These are phyloP conservation scores for Xestia c-nigrum DNA, from an alignment of 2,888 invertebrate species.

Conservation along the genomic window DNA sequence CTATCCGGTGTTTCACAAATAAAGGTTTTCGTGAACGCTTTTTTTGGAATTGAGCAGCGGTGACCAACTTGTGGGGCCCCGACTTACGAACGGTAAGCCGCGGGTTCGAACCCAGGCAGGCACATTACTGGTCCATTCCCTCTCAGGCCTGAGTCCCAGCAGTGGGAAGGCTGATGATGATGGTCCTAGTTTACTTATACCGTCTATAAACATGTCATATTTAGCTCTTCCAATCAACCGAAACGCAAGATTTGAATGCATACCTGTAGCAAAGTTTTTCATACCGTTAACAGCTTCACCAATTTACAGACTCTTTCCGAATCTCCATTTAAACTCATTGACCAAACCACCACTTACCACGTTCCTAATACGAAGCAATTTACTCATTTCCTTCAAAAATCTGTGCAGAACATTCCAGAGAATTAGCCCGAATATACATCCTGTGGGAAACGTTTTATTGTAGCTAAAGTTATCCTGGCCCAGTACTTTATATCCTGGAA, in stretches of 20 bases:
- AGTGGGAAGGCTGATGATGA: too few relatives aligned
- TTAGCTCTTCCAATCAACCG: not conserved
- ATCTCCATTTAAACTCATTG: constrained; percentile 2
- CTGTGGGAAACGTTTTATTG: constrained; percentile 33
- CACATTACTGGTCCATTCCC: too few relatives aligned
- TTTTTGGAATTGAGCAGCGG: not conserved
- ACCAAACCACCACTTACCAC: not conserved
- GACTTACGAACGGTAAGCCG: too few relatives aligned
- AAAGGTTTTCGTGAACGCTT: not conserved
- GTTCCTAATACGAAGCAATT: constrained; percentile 6
- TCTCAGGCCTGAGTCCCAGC: too few relatives aligned
- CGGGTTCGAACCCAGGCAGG: too few relatives aligned
- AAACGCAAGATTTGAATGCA: not conserved
- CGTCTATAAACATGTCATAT: not conserved
- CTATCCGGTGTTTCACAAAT: not conserved
- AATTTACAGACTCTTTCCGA: not conserved
- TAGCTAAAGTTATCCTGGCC: constrained; percentile 40
- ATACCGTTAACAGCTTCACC: not conserved
- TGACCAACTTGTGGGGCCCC: too few relatives aligned
- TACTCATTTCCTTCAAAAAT: constrained; percentile 32
- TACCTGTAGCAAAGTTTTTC: not conserved
- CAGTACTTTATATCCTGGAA: constrained; percentile 42
- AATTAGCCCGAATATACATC: constrained; percentile 33
- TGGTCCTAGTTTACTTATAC: not conserved
- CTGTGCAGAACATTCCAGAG: not conserved